These are phyloP conservation scores for Diorhabda elongata DNA, from an alignment of 1,140 invertebrate species.

Conservation along the genomic window DNA sequence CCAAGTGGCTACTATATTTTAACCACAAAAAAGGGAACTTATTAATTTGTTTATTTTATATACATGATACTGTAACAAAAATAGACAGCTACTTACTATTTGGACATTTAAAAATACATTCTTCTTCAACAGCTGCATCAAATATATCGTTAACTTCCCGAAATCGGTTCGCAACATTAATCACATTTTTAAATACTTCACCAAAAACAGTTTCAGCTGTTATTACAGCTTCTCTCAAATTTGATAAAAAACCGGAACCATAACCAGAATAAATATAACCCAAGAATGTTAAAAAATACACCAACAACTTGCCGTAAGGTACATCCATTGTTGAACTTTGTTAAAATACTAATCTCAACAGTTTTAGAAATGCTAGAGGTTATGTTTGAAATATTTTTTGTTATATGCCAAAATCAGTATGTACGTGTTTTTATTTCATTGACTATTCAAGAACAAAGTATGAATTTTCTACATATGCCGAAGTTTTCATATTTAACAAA, in stretches of 20 bases:
- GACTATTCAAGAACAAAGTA: too few species aligned
- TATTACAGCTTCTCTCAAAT: conserved; percentile 72
- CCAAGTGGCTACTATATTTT: too few species aligned
- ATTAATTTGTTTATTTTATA: too few species aligned
- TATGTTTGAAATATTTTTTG: too few species aligned
- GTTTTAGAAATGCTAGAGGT: too few species aligned
- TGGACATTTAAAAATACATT: conserved; percentile 72
- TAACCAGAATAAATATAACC: conserved; percentile 76
- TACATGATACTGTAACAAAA: background rate
- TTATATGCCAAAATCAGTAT: too few species aligned
- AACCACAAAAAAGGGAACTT: too few species aligned
- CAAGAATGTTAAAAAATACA: conserved; percentile 70
- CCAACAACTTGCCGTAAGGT: conserved; percentile 67
- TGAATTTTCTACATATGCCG: too few species aligned
- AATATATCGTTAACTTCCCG: conserved; percentile 75
- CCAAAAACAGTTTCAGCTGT: conserved; percentile 71
- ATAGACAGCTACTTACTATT: conserved; percentile 52
- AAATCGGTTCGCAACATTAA: conserved; percentile 72
- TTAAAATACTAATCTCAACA: too few species aligned
- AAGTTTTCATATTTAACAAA: too few species aligned
- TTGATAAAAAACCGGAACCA: conserved; percentile 66
- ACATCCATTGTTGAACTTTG: conserved; percentile 55
- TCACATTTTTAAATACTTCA: conserved; percentile 68
- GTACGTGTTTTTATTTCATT: too few species aligned
- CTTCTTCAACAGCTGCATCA: conserved; percentile 77